Base-by-base conservation (phyloP, 64 coral and sea anemone genomes). In the Hydrozoanthus tunicans region DNA sequence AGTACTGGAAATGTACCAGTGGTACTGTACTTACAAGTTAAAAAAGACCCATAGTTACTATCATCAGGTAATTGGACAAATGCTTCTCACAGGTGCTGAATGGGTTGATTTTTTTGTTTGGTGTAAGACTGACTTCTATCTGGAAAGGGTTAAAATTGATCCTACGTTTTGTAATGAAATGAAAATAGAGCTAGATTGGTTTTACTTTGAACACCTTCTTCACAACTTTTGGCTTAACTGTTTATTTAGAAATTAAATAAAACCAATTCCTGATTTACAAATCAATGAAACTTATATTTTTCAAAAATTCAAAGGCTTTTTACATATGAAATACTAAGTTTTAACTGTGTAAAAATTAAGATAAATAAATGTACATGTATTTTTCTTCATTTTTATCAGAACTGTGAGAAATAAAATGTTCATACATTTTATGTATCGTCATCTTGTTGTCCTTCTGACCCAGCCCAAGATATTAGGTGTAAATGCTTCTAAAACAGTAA, bases 61-160 rank as follows among this genome's bases (percentile, higher is more conserved):
- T n/a, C 77, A 84, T 58, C 91, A 92, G 14, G 73, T 92, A 7
- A 92, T 83, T 79, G 90, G 90, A 10, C 90, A 91, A 69, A 91
- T 91, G 90, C 70, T 92, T 53, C 32, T 92, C 24, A 84, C 79
- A 76, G 43, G 91, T 63, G 72, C 80, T 53, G 55, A 85, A 92
- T 85, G 70, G 70, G 80, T 65, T 55, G 70, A 92, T 77, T 85
- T 85, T 66, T 92, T 27, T 85, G 58, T 92, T 63, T 85, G 62
- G 52, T 92, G 91, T 60, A 92, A 92, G 85, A 52, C 71, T 78
- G 80, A 85, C 65, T 92, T 78, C 17, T 73, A 90, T 78, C 63
- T 89, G 67, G 85, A 89, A 89, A 89, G 69, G 53, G 69, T 75
- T 55, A 89, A 63, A 63, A 15, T 74, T 74, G 85, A 89, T 75